Base-by-base conservation (phyloP, 2,113 vertebrate species). In the Lepus americanus region DNA sequence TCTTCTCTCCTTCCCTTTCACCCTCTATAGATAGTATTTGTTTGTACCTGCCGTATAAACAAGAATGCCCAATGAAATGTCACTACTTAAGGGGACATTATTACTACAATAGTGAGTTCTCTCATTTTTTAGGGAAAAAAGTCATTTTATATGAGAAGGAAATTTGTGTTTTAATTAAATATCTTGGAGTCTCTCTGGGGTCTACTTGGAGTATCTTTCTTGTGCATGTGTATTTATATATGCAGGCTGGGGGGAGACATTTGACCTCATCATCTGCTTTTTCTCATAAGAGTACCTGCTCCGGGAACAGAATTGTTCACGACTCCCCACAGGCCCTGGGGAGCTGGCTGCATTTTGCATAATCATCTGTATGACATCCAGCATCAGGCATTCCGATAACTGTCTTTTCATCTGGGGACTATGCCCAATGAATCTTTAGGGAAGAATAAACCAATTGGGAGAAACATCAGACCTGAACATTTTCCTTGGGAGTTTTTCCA, bases 311-410 rank as follows among this genome's bases (percentile, higher is more conserved):
- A 63, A 66, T n/a, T 4, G 0, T 81, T 84, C 95, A 66, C 27
- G 49, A 22, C 31, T 92, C 33, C 51, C 64, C 67, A 31, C 17
- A 29, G 95, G 87, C 4, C 85, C 70, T 1, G 0, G 36, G 55
- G 59, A 94, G 63, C 85, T 89, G 85, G 64, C 84, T 89, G 83
- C 17, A 3, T 84, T 89, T 87, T 72, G 12, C 95, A 93, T 72
- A 83, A 73, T 93, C 87, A 55, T 77, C 72, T 66, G 27, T 13
- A 5, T 91, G 94, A 89, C 90, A 93, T 95, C 91, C 87, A 83
- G 74, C 25, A 39, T 49, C 0, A 4, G 69, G 20, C 39, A 39
- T 79, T 79, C 78, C 91, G 27, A 5, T 36, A 90, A 82, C 69
- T 81, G 72, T 49, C 63, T 82, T 90, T 78, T 85, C 33, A 64